These are phyloP conservation scores for Spilogale gracilis DNA, from an alignment of 2,113 vertebrate genomes.

Conservation along the genomic window DNA sequence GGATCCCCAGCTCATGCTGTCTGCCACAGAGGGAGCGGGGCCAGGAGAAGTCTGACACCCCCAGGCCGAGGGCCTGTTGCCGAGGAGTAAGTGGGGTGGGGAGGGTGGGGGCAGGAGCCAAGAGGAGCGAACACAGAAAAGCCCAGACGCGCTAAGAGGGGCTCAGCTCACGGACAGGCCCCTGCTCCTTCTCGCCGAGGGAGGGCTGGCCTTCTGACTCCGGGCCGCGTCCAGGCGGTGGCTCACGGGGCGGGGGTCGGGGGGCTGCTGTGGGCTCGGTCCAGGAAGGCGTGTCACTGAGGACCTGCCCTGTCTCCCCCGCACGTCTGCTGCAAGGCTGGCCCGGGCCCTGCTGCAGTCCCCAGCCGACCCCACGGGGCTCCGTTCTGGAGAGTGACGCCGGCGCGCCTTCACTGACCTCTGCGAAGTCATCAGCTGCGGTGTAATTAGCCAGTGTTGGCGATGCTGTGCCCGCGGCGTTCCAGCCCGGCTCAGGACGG, in stretches of 20 bases:
- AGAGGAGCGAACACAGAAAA: fast-evolving
- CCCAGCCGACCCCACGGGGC: background rate
- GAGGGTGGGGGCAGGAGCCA: background rate
- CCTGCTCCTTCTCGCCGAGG: background rate
- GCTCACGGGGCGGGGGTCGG: background rate
- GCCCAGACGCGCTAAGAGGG: fast-evolving
- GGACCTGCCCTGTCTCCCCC: background rate
- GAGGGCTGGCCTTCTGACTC: too few species aligned
- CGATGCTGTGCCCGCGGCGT: constrained; percentile 68
- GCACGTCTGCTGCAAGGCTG: too few species aligned
- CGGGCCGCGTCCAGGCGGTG: background rate
- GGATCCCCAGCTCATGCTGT: background rate
- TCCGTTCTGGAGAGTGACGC: background rate
- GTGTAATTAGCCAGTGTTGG: constrained; percentile 64
- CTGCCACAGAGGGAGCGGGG: background rate
- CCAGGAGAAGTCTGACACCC: background rate
- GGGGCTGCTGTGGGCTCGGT: too few species aligned
- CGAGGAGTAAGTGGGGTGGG: fast-evolving
- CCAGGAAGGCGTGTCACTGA: background rate
- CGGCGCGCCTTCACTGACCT: constrained; percentile 62
- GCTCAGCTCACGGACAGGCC: background rate
- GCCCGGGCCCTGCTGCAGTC: background rate
- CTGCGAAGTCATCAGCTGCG: constrained; percentile 65
- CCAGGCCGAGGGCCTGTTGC: background rate
- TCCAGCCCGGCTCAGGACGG: background rate